Base-by-base conservation (phyloP, 2,113 vertebrate genomes). In the Accipiter cooperii region DNA sequence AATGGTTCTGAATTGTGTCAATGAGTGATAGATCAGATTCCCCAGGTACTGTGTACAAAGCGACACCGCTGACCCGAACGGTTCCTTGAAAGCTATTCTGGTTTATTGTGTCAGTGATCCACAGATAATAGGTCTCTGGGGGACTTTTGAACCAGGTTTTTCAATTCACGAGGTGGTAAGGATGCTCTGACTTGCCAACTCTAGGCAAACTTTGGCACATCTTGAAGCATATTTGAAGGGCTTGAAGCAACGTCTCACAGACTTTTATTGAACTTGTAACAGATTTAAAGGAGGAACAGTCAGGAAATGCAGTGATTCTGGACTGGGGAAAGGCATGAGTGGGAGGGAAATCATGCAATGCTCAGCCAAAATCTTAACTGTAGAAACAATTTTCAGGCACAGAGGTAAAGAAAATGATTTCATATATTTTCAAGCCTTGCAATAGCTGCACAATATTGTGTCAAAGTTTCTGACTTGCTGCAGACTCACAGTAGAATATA, bases 71-170 rank as follows among this genome's bases (percentile, higher is more conserved):
- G 75, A 83, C 89, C 71, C 5, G 11, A 91, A 80, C 36, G 46
- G 54, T 87, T 96, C 87, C 73, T 89, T 95, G 88, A 96, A 96
- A 95, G 84, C 64, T 87, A 46, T 95, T 91, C 87, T 96, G 33
- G 38, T 87, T 96, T 97, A 90, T 74, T 80, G 51, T 94, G 78
- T 91, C 93, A 90, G 79, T 89, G 76, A 96, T 94, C 76, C 83
- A 91, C 82, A 93, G 86, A 87, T 87, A 91, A 84, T 68, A 89
- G 77, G 75, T 94, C 84, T 93, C 79, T 33, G 58, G 84, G 51
- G 71, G 69, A 81, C 66, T 95, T 96, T n/a, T 52, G 47, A 96
- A 65, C 24, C 49, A 57, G 61, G 69, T 28, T 95, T 96, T 93
- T 97, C 61, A 89, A 60, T 92, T 93, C 28, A 66, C 92, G n/a